phyloP scores from a whole-genome alignment of 2,888 invertebrate genomes.

The Cylloceria caligata region DNA sequence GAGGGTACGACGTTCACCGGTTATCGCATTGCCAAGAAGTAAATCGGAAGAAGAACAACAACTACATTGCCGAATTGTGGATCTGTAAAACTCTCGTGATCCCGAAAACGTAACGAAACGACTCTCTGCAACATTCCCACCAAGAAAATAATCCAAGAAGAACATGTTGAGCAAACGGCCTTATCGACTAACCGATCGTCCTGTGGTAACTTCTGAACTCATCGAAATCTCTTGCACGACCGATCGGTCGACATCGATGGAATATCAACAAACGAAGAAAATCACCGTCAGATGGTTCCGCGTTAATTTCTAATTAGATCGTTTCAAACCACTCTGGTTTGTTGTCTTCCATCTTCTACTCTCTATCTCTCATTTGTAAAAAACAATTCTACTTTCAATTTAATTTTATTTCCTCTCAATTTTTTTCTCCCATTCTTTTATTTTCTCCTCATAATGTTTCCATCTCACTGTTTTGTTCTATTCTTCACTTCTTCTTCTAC shows the following conservation, averaged over 20 bases:
- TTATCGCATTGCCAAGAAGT: slow-evolving; percentile 83
- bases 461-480: not conserved
- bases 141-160: slow-evolving; percentile 44
- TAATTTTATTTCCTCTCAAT: slow-evolving; percentile 3
- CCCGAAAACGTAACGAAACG: slow-evolving; percentile 16
- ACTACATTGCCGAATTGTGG: slow-evolving; percentile 8
- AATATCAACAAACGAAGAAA: slow-evolving; percentile 39
- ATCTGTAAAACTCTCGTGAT: not conserved
- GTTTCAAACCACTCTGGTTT: slow-evolving; percentile 46
- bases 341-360: slow-evolving; percentile 33
- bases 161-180: slow-evolving; percentile 19
- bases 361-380: slow-evolving; percentile 41
- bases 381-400: slow-evolving; percentile 4
- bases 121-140: slow-evolving; percentile 49
- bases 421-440: slow-evolving; percentile 15
- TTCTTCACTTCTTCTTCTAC: slow-evolving; percentile 14
- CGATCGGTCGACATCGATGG: not conserved
- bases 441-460: not conserved
- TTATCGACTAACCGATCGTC: slow-evolving; percentile 39
- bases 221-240: slow-evolving; percentile 1
- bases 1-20: slow-evolving; percentile 82
- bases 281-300: slow-evolving; percentile 2
- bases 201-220: slow-evolving; percentile 64
- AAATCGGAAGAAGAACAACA: slow-evolving; percentile 58
- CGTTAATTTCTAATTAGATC: slow-evolving; percentile 54